Evolutionary conservation across 2,797 vertebrate genomes (phyloP).

Genomic region (Melopsittacus undulatus): DNA sequence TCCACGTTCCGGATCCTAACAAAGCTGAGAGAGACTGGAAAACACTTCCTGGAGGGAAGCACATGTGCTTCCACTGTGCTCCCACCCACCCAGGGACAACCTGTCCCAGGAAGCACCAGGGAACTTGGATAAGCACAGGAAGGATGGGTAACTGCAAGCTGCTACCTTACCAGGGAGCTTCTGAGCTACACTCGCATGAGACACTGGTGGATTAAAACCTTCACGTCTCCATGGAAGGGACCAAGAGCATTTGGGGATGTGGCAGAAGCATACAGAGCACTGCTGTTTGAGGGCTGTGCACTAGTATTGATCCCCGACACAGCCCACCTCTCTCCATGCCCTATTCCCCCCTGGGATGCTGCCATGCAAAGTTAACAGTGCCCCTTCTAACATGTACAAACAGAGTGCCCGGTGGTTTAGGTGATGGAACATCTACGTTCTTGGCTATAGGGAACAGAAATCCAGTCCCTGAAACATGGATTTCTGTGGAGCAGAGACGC

Average conservation of each 20-base stretch:
- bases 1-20: not conserved
- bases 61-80: fast-evolving
- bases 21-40: not conserved
- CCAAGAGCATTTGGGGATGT: not conserved
- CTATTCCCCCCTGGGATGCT: not conserved
- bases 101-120: not conserved
- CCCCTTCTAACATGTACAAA: not conserved
- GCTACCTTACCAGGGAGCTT: not conserved
- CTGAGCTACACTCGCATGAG: not conserved
- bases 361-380: not conserved
- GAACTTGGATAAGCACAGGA: not conserved
- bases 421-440: not conserved
- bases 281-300: not conserved
- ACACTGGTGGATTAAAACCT: not conserved
- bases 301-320: not conserved
- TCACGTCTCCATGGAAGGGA: not conserved
- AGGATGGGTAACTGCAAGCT: not conserved
- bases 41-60: not conserved
- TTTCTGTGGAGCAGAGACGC: not conserved
- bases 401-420: not conserved
- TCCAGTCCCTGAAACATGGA: fast-evolving
- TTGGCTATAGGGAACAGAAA: not conserved
- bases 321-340: not conserved
- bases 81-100: not conserved
- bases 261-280: not conserved